A percentile compares a stretch with the other conserved stretches of the same genome.
These are phyloP conservation scores for Hypsibius dujardini DNA, from an alignment of 1,140 invertebrate genomes.

Conservation along the genomic window DNA sequence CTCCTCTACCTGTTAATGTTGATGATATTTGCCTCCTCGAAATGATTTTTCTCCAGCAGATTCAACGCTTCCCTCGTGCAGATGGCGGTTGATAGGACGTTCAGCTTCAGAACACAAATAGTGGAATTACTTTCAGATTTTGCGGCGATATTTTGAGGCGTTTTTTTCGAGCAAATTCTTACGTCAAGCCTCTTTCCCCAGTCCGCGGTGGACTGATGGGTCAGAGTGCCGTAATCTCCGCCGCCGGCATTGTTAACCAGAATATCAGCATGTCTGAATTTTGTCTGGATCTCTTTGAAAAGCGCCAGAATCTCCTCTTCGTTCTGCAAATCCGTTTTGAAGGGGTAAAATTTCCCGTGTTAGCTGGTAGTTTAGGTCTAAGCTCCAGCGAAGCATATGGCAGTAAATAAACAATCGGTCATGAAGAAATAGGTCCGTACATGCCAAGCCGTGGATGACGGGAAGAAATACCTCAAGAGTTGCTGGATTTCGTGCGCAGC, in stretches of 20 bases:
- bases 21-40: background rate
- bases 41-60: background rate
- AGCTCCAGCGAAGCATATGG: too few species aligned
- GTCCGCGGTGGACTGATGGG: background rate
- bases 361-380: too few species aligned
- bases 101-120: background rate
- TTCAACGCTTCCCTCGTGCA: slow-evolving; percentile 8
- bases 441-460: background rate
- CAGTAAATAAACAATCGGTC: too few species aligned
- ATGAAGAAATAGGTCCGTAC: too few species aligned
- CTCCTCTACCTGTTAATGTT: background rate
- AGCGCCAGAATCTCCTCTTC: background rate
- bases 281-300: background rate
- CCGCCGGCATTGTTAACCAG: background rate
- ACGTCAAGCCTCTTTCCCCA: background rate
- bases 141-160: too few species aligned
- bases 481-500: slow-evolving; percentile 23
- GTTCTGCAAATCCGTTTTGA: background rate
- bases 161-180: too few species aligned
- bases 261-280: background rate
- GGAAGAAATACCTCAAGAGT: slow-evolving; percentile 20
- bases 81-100: background rate
- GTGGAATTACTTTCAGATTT: too few species aligned
- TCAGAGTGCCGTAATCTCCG: background rate
- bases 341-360: background rate